Conservation (phyloP, 53 echinoderm and acorn worm genomes). For the Mesocentrotus franciscanus region DNA sequence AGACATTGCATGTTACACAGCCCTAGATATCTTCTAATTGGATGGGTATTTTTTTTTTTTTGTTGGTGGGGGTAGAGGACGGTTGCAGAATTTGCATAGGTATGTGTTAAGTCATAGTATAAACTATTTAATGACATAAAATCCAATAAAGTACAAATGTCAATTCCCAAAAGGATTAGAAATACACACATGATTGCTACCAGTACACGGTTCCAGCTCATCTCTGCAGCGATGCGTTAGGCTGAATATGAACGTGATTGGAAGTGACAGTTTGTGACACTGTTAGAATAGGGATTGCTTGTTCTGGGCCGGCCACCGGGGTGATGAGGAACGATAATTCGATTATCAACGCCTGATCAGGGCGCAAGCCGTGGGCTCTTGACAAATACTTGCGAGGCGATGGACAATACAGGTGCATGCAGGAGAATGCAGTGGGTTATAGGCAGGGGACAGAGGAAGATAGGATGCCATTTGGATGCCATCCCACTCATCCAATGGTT, state of each 20-base stretch:
- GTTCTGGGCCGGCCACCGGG: constrained; percentile 10
- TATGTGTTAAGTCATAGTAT: too few relatives aligned
- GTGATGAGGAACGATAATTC: constrained; percentile 32
- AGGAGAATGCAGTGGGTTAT: not conserved
- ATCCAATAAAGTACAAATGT: not conserved
- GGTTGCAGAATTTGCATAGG: too few relatives aligned
- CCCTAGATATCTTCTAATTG: too few relatives aligned
- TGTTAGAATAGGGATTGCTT: constrained; percentile 14
- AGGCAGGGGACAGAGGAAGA: not conserved
- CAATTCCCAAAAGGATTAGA: not conserved
- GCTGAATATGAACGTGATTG: not conserved
- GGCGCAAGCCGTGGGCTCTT: constrained; percentile 30
- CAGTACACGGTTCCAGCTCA: not conserved
- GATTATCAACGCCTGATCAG: constrained; percentile 54
- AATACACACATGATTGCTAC: not conserved
- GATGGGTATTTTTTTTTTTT: too few relatives aligned
- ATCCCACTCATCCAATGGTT: not conserved
- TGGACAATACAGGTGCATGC: constrained; percentile 28
- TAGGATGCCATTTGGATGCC: not conserved
- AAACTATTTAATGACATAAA: not conserved
- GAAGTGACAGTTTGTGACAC: constrained; percentile 11
- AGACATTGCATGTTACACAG: too few relatives aligned
- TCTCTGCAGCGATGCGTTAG: not conserved
- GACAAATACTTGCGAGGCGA: not conserved
- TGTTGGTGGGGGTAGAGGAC: not conserved